Base-by-base conservation (phyloP, 2,888 invertebrate genomes). In the Kryphioiulus occultus region DNA sequence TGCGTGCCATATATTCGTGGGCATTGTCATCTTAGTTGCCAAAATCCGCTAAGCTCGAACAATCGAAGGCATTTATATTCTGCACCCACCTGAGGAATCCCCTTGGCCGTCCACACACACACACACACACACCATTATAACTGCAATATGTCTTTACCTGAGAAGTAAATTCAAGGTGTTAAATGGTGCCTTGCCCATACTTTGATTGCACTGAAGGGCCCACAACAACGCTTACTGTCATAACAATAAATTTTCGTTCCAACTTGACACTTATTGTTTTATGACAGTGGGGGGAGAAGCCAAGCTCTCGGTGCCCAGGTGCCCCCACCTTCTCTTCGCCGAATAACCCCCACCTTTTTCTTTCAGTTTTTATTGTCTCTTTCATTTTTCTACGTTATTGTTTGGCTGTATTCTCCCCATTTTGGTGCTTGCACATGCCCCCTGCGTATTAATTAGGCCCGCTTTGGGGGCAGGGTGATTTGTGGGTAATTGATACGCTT, bases 221-320 rank as follows among this genome's bases (percentile, higher is more conserved):
- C 82, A 82, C 82, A 82, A 82, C 82, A 82, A 82, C 82, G 2
- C 12, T 10, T 32, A 82, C 82, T 82, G 32, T 82, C 82, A 82
- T 82, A 82, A 82, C 82, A 82, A 82, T 82, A 82, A 82, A 82
- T 82, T 82, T 82, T 22, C 7, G 82, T 22, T 32, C 32, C 82
- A 22, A 82, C 82, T 82, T 82, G 82, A 82, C 82, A 82, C 82
- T 82, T 82, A 82, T 82, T 82, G 82, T 82, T 82, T 82, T 82
- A 82, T 82, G 82, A 32, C 82, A 82, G 26, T 30, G 82, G 82
- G 32, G 82, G 82, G 82, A 47, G 39, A 47, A 2, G 17, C 47
- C 9, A 47, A 10, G 17, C 15, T 47, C 47, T 2, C 47, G 15
- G 47, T 47, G 47, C 47, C 47, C 47, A 47, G 47, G 47, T 47